Conservation (phyloP, 2,797 vertebrate genomes). For the Halcyon chelicuti region DNA sequence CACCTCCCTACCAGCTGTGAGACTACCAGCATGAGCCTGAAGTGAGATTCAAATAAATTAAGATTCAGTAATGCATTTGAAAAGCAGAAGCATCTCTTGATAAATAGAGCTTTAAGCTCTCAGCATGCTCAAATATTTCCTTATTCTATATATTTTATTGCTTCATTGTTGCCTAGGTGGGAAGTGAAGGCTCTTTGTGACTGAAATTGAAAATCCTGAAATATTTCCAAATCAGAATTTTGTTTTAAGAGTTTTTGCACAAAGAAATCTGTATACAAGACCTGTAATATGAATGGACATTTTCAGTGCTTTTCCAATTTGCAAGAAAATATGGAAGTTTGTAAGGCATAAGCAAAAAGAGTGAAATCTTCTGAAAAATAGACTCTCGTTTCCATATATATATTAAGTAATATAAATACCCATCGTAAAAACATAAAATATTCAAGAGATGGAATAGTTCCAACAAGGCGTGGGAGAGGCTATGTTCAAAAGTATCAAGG, state of each 20-base stretch:
- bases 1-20: not conserved
- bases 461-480: not conserved
- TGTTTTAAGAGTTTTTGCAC: not conserved
- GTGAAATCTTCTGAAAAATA: not conserved
- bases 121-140: not conserved
- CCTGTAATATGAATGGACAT: not conserved
- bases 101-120: not conserved
- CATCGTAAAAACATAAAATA: conserved; percentile 6
- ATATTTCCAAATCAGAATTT: not conserved
- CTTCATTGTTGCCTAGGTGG: not conserved
- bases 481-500: not conserved
- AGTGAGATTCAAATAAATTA: not conserved
- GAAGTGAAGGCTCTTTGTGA: not conserved
- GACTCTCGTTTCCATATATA: conserved; percentile 21
- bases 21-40: not conserved
- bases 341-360: not conserved
- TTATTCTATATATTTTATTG: not conserved
- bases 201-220: not conserved
- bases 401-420: not conserved
- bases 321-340: not conserved
- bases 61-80: not conserved
- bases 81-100: not conserved
- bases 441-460: not conserved
- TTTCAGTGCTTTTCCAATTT: not conserved
- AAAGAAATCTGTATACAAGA: not conserved